Evolutionary conservation across 2,113 vertebrate species (phyloP), one percentile per base, ranked within the genome.

Genomic region (Psittacula cyanocephala): DNA sequence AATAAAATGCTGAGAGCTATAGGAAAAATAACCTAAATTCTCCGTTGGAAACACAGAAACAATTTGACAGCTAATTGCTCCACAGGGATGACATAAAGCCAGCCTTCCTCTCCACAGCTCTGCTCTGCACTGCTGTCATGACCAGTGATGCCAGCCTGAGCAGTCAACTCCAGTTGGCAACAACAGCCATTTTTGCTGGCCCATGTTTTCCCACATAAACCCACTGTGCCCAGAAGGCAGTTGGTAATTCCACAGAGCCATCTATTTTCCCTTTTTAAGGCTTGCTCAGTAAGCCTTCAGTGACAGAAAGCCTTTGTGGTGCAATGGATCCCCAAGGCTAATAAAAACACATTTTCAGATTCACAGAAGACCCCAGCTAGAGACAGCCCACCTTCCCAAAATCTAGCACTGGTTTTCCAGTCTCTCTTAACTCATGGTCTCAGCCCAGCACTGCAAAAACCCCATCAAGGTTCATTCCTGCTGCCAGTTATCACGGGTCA

Each of bases 391-490:
- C 41, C 33, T 68, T 82, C 37, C 39, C 77, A 49, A 74, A 83
- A 47, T 41, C n/a, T 62, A n/a, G 14, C 2, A 1, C 20, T 6
- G 31, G 27, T 31, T 65, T 85, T 49, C 72, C 43, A 55, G 17
- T 41, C 53, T 37, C 35, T 67, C 46, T 10, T 53, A 39, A 62
- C 52, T 81, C 27, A 49, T 2, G 2, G 44, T 39, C 39, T 72
- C 57, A 80, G 22, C 69, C 3, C 20, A 84, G 29, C 23, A 35
- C 8, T 27, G 43, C 29, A 71, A 68, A 84, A 89, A 7, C 5
- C 15, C 43, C 7, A 3, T 0, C 1, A 1, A 83, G 39, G 29
- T 20, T 8, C 2, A 3, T 17, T 74, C 46, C 72, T 69, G 39
- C 47, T 81, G 50, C 69, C 65, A 74, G 14, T 43, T 72, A 43